Conservation (phyloP, 2,888 invertebrate species). For the Chrysomela aeneicollis region DNA sequence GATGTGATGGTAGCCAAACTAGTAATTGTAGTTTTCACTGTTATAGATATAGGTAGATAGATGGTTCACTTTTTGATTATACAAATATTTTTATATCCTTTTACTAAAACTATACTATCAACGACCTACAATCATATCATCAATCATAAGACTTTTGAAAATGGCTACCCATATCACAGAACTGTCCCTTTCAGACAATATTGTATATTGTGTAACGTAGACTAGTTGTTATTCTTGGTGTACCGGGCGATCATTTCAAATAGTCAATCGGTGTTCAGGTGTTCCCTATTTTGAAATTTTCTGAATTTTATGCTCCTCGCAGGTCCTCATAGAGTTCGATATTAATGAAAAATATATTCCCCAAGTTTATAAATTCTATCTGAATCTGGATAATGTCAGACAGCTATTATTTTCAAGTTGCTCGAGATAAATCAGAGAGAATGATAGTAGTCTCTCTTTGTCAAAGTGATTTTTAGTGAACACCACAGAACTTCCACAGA, state of each 20-base stretch:
- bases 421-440: too few relatives aligned
- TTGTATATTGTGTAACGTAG: slow-evolving; percentile 31
- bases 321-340: too few relatives aligned
- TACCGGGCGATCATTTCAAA: slow-evolving; percentile 3
- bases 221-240: slow-evolving; percentile 24
- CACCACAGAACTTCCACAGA: too few relatives aligned
- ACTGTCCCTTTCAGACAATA: slow-evolving; percentile 21
- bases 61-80: neutral
- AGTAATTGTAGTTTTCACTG: neutral
- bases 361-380: too few relatives aligned
- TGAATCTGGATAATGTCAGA: too few relatives aligned
- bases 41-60: neutral
- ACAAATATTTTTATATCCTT: slow-evolving; percentile 5
- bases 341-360: too few relatives aligned
- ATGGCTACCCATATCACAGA: neutral
- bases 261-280: neutral
- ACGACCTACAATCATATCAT: slow-evolving; percentile 7
- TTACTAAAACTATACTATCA: slow-evolving; percentile 1
- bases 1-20: slow-evolving; percentile 3
- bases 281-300: too few relatives aligned
- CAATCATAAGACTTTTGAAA: neutral
- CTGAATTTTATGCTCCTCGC: too few relatives aligned
- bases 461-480: too few relatives aligned
- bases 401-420: too few relatives aligned
- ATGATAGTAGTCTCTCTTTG: too few relatives aligned